phyloP scores from a whole-genome alignment of 2,797 vertebrate species.

The Otolemur crassicaudatus region DNA sequence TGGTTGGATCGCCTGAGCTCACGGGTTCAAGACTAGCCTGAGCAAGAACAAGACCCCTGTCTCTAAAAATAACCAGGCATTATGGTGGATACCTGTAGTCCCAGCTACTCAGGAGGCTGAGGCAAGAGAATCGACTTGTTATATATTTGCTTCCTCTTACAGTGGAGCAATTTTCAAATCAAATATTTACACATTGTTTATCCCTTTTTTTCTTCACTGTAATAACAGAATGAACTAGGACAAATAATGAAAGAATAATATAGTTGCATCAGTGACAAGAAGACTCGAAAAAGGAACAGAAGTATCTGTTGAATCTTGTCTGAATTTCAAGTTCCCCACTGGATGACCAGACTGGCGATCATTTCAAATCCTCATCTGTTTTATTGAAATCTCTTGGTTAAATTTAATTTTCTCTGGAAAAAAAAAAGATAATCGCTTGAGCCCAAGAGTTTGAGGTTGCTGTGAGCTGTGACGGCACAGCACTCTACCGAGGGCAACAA shows the following conservation, averaged over 20 bases:
- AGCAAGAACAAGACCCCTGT: too few relatives aligned
- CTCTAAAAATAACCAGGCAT: too few relatives aligned
- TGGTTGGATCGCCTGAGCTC: too few relatives aligned
- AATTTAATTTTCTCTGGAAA: slow-evolving; percentile 36
- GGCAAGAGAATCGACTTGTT: neutral
- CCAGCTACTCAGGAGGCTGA: too few relatives aligned
- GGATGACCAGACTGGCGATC: slow-evolving; percentile 82
- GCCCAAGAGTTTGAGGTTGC: too few relatives aligned
- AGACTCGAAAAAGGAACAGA: slow-evolving; percentile 65
- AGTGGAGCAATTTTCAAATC: slow-evolving; percentile 81
- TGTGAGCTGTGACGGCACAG: too few relatives aligned
- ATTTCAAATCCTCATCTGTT: slow-evolving; percentile 76
- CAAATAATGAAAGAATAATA: slow-evolving; percentile 73
- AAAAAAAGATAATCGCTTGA: too few relatives aligned
- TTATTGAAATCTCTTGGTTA: slow-evolving; percentile 65
- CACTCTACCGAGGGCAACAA: too few relatives aligned
- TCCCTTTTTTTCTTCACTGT: slow-evolving; percentile 59
- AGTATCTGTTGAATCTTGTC: slow-evolving; percentile 71
- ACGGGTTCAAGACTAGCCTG: too few relatives aligned
- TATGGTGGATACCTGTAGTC: too few relatives aligned
- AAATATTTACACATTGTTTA: slow-evolving; percentile 44
- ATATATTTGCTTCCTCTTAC: slow-evolving; percentile 72
- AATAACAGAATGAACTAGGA: slow-evolving; percentile 83
- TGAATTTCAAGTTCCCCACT: slow-evolving; percentile 74
- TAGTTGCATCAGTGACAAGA: slow-evolving; percentile 78